These are phyloP conservation scores for Schizopygopsis malacanthus DNA, from an alignment of 2,797 vertebrate species.

Conservation along the genomic window DNA sequence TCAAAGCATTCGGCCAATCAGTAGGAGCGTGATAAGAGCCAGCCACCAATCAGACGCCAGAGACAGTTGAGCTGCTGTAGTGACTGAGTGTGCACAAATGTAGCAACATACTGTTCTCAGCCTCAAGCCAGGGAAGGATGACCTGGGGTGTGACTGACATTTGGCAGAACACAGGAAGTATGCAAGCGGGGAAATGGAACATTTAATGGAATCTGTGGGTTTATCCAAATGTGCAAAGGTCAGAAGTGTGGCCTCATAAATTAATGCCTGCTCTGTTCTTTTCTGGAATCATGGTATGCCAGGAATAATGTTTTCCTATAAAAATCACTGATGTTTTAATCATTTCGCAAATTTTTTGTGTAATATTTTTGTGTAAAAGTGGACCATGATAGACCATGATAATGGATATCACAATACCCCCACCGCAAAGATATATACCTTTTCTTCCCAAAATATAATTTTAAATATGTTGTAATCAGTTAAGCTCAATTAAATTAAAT, in stretches of 20 bases:
- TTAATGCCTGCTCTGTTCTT: neutral
- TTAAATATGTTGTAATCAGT: neutral
- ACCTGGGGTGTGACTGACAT: neutral
- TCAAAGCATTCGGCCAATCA: constrained; percentile 36
- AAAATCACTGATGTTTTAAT: neutral
- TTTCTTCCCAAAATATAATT: neutral
- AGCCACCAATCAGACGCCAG: constrained; percentile 43
- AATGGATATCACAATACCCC: neutral
- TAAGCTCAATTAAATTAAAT: too few relatives aligned
- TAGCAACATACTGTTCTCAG: neutral
- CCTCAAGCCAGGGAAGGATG: neutral
- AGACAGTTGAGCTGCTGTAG: constrained; percentile 15
- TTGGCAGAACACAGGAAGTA: neutral
- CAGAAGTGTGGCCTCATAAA: neutral
- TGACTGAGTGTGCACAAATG: neutral
- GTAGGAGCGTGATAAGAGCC: constrained; percentile 6
- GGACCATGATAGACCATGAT: neutral
- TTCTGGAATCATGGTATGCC: neutral
- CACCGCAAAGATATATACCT: neutral
- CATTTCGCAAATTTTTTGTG: neutral
- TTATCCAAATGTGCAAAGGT: neutral
- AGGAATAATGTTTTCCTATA: neutral
- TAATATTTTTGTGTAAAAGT: neutral
- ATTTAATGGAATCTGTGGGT: neutral
- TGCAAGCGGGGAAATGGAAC: neutral